Base-by-base conservation (phyloP, 2,888 invertebrate species). In the Pyralis farinalis region DNA sequence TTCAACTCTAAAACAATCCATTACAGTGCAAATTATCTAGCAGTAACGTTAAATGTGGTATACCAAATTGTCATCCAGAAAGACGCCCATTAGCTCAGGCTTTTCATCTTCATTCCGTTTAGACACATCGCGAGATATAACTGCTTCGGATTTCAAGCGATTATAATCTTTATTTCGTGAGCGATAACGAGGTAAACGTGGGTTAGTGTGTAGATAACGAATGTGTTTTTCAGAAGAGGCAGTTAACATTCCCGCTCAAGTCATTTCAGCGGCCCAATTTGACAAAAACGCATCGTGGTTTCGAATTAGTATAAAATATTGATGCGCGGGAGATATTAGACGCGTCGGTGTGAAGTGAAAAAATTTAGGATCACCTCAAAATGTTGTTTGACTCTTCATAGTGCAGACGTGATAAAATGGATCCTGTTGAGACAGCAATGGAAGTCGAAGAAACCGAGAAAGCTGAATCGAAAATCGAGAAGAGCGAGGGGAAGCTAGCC, bases 1-100 rank as follows among this genome's bases (percentile, higher is more conserved):
- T 31, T 45, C 30, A 44, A 65, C 72, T 47, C 28, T 73, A 62
- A 21, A 0, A 0, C 0, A 0, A 20, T 0, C 0, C 0, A n/a
- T 55, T 73, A 30, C 51, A 27, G 53, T 40, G 27, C 10, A 43
- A 46, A 50, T 43, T 64, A 10, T 4, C 37, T 41, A 29, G 20
- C 1, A 0, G 4, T 12, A 3, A 0, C 21, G 11, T 55, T 62
- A 66, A 73, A 68, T 68, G 75, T 59, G 58, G 65, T 59, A 66
- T 68, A 70, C 65, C 57, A 63, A 70, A 83, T 73, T 87, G 85
- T 86, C 86, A 84, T 67, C 79, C 67, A 56, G 68, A 80, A 77
- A 74, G 71, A 82, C 88, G 87, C 87, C 88, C 88, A 87, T 87
- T 87, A 87, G 84, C 63, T 65, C 66, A 74, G 53, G 64, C 71